Conservation (phyloP, 64 coral and sea anemone genomes). For the Platygyra sinensis region DNA sequence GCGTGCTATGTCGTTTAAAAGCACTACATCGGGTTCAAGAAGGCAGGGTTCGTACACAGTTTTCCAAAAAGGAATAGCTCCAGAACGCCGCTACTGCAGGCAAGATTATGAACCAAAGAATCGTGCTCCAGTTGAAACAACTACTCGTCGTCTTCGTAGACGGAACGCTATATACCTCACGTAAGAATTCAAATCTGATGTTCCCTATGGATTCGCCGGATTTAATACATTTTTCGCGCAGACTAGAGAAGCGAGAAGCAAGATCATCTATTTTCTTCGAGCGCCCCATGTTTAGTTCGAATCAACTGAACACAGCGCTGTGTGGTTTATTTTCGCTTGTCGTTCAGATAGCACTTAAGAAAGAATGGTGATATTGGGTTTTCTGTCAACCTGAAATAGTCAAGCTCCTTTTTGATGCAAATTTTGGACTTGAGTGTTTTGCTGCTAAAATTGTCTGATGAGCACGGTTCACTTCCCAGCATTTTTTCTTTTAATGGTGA, state of each 20-base stretch:
- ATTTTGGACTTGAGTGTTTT: background rate
- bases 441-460: background rate
- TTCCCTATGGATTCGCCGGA: conserved; percentile 47
- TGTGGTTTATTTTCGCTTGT: too few relatives aligned
- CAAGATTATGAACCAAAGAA: conserved; percentile 28
- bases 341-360: background rate
- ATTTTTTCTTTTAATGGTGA: too few relatives aligned
- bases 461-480: too few relatives aligned
- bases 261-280: conserved; percentile 42
- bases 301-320: too few relatives aligned
- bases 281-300: background rate
- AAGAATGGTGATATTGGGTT: background rate
- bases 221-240: conserved; percentile 49
- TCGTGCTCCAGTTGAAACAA: conserved; percentile 21
- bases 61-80: conserved; percentile 4
- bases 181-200: conserved; percentile 67
- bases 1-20: conserved; percentile 68
- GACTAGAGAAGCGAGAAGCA: conserved; percentile 7
- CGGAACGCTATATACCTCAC: background rate
- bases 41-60: conserved; percentile 56
- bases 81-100: conserved; percentile 62
- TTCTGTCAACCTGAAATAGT: background rate
- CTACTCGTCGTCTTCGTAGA: background rate
- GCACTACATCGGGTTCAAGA: conserved; percentile 70
- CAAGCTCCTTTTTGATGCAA: background rate